Conservation (phyloP, 2,888 invertebrate genomes). For the Choristoneura rosaceana region DNA sequence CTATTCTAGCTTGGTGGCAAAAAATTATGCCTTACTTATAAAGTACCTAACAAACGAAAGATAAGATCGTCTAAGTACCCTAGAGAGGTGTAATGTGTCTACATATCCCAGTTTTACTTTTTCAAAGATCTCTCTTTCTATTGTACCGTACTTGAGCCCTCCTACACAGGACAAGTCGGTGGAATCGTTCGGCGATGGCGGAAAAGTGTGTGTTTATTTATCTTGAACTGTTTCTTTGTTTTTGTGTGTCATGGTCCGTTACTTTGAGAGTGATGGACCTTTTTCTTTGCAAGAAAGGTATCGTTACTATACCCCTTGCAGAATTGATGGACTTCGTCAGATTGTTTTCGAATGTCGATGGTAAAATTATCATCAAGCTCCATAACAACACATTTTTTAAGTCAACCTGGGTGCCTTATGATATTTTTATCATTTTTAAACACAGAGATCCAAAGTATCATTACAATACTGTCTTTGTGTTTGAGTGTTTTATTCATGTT, state of each 20-base stretch:
- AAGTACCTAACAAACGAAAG: background rate
- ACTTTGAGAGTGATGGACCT: slow-evolving; percentile 5
- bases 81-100: slow-evolving; percentile 54
- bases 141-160: slow-evolving; percentile 75
- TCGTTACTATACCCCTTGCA: slow-evolving; percentile 67
- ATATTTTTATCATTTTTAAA: slow-evolving; percentile 55
- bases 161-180: slow-evolving; percentile 78
- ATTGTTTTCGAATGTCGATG: slow-evolving; percentile 51
- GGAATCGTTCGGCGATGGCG: slow-evolving; percentile 59
- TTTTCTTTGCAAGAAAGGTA: slow-evolving; percentile 65
- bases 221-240: slow-evolving; percentile 62
- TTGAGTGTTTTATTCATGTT: slow-evolving; percentile 58
- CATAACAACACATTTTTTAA: background rate
- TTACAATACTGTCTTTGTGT: slow-evolving; percentile 72
- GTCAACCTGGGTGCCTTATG: slow-evolving; percentile 42
- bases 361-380: slow-evolving; percentile 55
- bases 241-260: slow-evolving; percentile 50
- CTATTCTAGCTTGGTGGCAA: slow-evolving; percentile 20
- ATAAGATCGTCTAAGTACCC: background rate
- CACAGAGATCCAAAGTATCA: slow-evolving; percentile 71
- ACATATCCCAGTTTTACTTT: slow-evolving; percentile 44
- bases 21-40: slow-evolving; percentile 31
- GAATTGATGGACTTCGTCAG: slow-evolving; percentile 42
- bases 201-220: slow-evolving; percentile 59
- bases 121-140: slow-evolving; percentile 2